Evolutionary conservation across 2,113 vertebrate species (phyloP).

Genomic region (Cryptomyrus ogoouensis): DNA sequence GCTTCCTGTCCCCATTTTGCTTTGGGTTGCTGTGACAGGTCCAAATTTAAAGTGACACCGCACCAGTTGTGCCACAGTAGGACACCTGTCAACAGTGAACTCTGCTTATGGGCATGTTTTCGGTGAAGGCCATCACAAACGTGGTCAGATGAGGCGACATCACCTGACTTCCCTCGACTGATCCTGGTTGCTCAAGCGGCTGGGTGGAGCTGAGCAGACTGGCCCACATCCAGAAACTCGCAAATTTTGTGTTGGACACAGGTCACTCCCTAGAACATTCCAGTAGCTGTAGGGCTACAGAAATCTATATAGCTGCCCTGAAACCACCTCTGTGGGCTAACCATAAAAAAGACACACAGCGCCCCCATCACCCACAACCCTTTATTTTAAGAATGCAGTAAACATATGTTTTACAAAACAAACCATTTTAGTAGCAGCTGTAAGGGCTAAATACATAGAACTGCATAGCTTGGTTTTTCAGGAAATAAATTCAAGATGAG

Average conservation of each 20-base stretch:
- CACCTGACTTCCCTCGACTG: background rate
- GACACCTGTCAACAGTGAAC: background rate
- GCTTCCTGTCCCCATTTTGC: background rate
- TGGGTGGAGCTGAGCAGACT: background rate
- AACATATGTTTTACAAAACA: background rate
- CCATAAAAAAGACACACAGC: background rate
- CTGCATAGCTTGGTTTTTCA: background rate
- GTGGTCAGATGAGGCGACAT: background rate
- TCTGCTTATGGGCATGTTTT: background rate
- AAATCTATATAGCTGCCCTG: background rate
- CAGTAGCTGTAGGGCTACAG: background rate
- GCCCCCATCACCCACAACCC: background rate
- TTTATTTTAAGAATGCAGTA: background rate
- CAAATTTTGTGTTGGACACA: background rate
- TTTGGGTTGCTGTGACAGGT: background rate
- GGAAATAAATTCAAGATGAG: background rate
- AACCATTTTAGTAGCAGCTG: background rate
- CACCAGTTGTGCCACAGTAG: background rate
- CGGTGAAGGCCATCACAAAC: background rate
- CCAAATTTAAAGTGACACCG: background rate
- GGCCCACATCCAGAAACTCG: background rate
- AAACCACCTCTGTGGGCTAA: background rate
- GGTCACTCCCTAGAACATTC: slow-evolving; percentile 6
- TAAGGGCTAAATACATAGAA: background rate
- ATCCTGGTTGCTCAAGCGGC: background rate